These are phyloP conservation scores for Sternotherus odoratus DNA, from an alignment of 2,797 vertebrate genomes.

Conservation along the genomic window DNA sequence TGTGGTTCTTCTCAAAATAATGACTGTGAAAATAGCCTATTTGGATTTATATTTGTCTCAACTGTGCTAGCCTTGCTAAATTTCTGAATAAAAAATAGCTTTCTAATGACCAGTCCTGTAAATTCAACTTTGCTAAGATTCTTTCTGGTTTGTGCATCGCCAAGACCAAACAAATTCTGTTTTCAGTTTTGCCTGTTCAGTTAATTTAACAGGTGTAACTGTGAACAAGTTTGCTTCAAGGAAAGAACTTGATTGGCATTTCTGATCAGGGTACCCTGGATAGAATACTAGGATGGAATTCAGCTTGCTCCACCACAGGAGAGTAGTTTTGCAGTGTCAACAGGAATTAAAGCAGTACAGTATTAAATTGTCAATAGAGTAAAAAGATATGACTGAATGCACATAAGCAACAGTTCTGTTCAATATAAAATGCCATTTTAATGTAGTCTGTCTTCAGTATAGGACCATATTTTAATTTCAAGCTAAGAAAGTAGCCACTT, in stretches of 20 bases:
- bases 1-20: not conserved
- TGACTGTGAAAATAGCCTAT: not conserved
- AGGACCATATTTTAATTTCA: not conserved
- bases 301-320: not conserved
- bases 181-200: not conserved
- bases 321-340: not conserved
- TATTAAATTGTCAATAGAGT: not conserved
- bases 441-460: not conserved
- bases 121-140: not conserved
- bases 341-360: not conserved
- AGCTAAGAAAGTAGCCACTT: not conserved
- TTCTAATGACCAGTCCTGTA: not conserved
- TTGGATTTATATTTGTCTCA: not conserved
- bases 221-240: not conserved
- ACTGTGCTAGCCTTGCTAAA: not conserved
- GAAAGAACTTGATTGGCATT: not conserved
- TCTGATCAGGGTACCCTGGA: not conserved
- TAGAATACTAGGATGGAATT: not conserved
- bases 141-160: not conserved
- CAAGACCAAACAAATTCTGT: not conserved
- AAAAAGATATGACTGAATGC: not conserved
- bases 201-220: not conserved
- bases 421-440: not conserved
- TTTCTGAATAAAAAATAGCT: not conserved
- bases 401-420: not conserved